phyloP scores from a whole-genome alignment of 2,888 invertebrate species.

The Coelogynopora nodosa region DNA sequence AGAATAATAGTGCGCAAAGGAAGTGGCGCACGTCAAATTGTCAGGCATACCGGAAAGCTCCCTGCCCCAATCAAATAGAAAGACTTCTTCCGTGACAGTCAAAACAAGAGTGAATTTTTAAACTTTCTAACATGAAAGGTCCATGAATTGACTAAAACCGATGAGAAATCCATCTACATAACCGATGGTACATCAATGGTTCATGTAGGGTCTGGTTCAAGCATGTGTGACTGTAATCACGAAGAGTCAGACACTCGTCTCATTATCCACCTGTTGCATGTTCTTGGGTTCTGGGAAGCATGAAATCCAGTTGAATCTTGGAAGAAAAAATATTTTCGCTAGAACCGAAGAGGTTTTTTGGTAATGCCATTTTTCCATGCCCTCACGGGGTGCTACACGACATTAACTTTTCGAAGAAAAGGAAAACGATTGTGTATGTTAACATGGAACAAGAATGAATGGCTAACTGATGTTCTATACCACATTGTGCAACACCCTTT shows the following conservation, averaged over 20 bases:
- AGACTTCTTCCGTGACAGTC: conserved; percentile 15
- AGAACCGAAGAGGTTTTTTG: conserved; percentile 22
- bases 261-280: conserved; percentile 21
- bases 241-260: conserved; percentile 18
- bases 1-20: conserved; percentile 6
- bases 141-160: background rate
- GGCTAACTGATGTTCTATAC: conserved; percentile 18
- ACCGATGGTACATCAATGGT: conserved; percentile 25
- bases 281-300: conserved; percentile 2
- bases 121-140: background rate
- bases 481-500: conserved; percentile 31
- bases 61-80: conserved; percentile 25
- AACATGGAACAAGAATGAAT: conserved; percentile 31
- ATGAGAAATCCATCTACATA: conserved; percentile 28
- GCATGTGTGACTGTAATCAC: background rate
- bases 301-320: conserved; percentile 23
- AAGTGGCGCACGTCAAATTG: conserved; percentile 28
- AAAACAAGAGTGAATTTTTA: conserved; percentile 22
- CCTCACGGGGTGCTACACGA: background rate
- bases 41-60: conserved; percentile 14
- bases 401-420: background rate
- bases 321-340: background rate
- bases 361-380: background rate
- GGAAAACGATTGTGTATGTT: conserved; percentile 11
- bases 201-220: conserved; percentile 21